Evolutionary conservation across 2,888 invertebrate genomes (phyloP).

Genomic region (Mechanitis messenoides): DNA sequence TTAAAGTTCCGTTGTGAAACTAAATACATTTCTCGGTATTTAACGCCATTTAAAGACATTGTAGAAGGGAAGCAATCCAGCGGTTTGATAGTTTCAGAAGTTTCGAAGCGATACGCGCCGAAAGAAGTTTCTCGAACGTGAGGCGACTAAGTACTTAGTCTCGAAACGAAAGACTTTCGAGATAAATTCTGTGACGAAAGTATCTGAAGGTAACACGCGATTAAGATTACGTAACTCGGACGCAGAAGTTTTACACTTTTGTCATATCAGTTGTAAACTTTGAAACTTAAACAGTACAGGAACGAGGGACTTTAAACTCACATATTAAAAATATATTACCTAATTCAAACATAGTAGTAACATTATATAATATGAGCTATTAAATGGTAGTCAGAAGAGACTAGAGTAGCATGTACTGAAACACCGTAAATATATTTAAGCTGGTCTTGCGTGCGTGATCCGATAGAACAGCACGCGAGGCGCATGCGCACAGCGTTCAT

Average conservation of each 20-base stretch:
- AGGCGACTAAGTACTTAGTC: slow-evolving; percentile 40
- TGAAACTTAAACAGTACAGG: neutral
- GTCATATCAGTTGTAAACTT: slow-evolving; percentile 19
- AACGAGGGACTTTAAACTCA: neutral
- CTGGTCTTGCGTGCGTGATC: slow-evolving; percentile 38
- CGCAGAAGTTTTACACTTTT: slow-evolving; percentile 22
- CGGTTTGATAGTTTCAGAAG: slow-evolving; percentile 49
- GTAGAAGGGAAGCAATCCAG: slow-evolving; percentile 20
- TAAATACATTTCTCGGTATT: slow-evolving; percentile 6
- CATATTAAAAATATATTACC: neutral
- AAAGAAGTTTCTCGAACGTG: slow-evolving; percentile 64
- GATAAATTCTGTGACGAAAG: slow-evolving; percentile 29
- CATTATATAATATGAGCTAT: too few relatives aligned
- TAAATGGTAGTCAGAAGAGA: too few relatives aligned
- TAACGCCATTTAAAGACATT: slow-evolving; percentile 9
- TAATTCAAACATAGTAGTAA: neutral
- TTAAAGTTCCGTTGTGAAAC: neutral
- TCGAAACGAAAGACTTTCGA: slow-evolving; percentile 24
- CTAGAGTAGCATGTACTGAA: neutral
- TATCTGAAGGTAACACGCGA: slow-evolving; percentile 29
- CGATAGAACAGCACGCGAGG: slow-evolving; percentile 41
- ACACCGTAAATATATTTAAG: slow-evolving; percentile 13
- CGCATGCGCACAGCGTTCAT: slow-evolving; percentile 35
- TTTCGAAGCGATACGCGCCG: slow-evolving; percentile 54
- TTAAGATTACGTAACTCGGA: slow-evolving; percentile 30